A percentile compares a stretch with the other conserved stretches of the same genome.
Evolutionary conservation across 2,888 invertebrate genomes (phyloP).

Genomic region (Linnaemya tessellans): DNA sequence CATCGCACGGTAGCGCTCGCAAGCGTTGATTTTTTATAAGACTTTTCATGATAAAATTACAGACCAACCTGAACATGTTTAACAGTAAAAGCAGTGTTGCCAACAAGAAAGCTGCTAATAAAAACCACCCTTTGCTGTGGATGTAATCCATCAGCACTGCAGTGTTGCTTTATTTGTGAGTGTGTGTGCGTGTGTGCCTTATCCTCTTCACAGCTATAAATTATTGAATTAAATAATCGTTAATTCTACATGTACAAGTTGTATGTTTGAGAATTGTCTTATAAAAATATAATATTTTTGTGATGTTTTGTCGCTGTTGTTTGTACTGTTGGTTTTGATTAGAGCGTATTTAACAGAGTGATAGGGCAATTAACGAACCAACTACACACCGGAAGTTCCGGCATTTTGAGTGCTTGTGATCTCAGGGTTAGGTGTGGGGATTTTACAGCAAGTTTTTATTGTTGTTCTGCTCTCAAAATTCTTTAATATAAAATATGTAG

Average conservation of each 20-base stretch:
- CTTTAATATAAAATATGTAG: neutral
- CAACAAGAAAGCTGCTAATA: too few species aligned
- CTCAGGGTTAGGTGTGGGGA: constrained; percentile 32
- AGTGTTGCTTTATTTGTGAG: neutral
- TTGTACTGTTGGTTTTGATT: constrained; percentile 1
- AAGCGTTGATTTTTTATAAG: too few species aligned
- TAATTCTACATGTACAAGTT: constrained; percentile 21
- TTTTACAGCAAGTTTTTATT: neutral
- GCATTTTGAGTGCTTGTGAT: constrained; percentile 36
- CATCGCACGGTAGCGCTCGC: too few species aligned
- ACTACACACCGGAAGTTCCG: constrained; percentile 50
- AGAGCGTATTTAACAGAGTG: neutral
- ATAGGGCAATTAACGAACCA: constrained; percentile 54
- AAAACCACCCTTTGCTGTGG: too few species aligned
- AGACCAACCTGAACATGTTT: too few species aligned
- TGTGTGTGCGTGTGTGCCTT: neutral
- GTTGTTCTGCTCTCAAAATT: neutral
- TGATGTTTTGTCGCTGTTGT: neutral
- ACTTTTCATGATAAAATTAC: too few species aligned
- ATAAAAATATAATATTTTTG: neutral
- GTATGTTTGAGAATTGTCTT: constrained; percentile 49
- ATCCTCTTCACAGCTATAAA: constrained; percentile 33
- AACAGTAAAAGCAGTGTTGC: too few species aligned
- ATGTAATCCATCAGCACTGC: neutral
- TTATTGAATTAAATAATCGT: constrained; percentile 63